Evolutionary conservation across 2,888 invertebrate genomes (phyloP), one percentile per base, ranked within the genome.

Genomic region (Odontocolon sp.): DNA sequence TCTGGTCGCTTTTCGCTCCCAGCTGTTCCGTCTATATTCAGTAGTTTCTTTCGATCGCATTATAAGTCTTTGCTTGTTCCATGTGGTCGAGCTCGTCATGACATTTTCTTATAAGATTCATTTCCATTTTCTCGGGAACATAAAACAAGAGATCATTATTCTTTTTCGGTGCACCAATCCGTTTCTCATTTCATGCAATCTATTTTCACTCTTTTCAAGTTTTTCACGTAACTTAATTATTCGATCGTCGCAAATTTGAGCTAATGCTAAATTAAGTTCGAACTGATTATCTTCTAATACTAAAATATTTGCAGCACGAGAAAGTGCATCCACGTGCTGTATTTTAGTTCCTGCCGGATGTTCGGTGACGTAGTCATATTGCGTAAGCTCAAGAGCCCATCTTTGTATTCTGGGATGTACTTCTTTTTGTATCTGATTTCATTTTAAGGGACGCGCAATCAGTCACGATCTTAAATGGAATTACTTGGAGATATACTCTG

Each of bases 251-350:
- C 23, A 16, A 21, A 40, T 54, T 14, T 78, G 78, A 47, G n/a
- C 36, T n/a, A 71, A 23, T 11, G 52, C 11, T n/a, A 67, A 33
- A 45, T 74, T 59, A 5, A 59, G 1, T n/a, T 78, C 67, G 3
- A 78, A 40, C 0, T 67, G 26, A 14, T 78, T 71, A 11, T 71
- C 74, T 8, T 74, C 67, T 5, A 78, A 28, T 1, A 72, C 52
- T 36, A 75, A 36, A 0, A 75, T 50, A 11, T 28, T 47, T 5
- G 54, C 11, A n/a, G 56, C 63, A 4, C 83, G 59, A 38, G 80
- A 81, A 26, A 84, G 66, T n/a, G 83, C 84, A 68, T 85, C 83
- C 5, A 82, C 85, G 66, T 85, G 85, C 6, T 57, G 59, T 81
- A 83, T 83, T 21, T 63, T 33, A 11, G 0, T 16, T 2, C 52